These are phyloP conservation scores for Matsumyia berberina DNA, from an alignment of 2,888 invertebrate genomes.

Conservation along the genomic window DNA sequence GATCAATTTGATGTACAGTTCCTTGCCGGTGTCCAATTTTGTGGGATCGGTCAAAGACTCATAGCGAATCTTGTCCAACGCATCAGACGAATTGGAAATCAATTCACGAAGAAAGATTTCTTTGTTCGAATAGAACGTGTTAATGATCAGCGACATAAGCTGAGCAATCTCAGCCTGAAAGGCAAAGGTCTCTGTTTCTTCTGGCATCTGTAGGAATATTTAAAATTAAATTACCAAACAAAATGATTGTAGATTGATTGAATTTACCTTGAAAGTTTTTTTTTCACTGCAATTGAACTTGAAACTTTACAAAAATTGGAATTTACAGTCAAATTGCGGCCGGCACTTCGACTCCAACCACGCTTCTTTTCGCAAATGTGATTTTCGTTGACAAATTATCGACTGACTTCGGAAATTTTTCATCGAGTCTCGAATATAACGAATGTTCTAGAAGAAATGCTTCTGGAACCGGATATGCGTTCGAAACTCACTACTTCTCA, in stretches of 20 bases:
- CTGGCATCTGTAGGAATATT: conserved; percentile 89
- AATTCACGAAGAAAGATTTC: conserved; percentile 98
- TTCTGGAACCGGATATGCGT: conserved; percentile 67
- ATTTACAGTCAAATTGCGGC: conserved; percentile 58
- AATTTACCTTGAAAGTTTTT: conserved; percentile 56
- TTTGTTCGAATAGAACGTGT: conserved; percentile 99
- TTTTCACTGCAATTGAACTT: conserved; percentile 6
- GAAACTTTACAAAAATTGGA: conserved; percentile 53
- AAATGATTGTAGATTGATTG: background rate
- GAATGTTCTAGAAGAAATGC: conserved; percentile 69
- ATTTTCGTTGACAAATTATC: conserved; percentile 53
- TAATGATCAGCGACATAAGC: conserved; percentile 99
- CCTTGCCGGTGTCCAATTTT: conserved; percentile 95
- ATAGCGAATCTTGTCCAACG: conserved; percentile 94
- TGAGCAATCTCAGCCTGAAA: conserved; percentile 99
- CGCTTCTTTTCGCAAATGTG: conserved; percentile 70
- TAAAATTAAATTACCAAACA: conserved; percentile 2
- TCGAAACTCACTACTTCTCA: conserved; percentile 21
- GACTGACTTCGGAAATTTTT: conserved; percentile 43
- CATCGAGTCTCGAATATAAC: conserved; percentile 59
- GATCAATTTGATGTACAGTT: conserved; percentile 96
- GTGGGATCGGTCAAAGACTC: conserved; percentile 97
- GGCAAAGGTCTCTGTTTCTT: conserved; percentile 96
- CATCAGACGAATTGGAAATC: conserved; percentile 98
- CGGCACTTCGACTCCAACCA: conserved; percentile 44